These are phyloP conservation scores for Tenthredo livida DNA, from an alignment of 2,888 invertebrate species.

Conservation along the genomic window DNA sequence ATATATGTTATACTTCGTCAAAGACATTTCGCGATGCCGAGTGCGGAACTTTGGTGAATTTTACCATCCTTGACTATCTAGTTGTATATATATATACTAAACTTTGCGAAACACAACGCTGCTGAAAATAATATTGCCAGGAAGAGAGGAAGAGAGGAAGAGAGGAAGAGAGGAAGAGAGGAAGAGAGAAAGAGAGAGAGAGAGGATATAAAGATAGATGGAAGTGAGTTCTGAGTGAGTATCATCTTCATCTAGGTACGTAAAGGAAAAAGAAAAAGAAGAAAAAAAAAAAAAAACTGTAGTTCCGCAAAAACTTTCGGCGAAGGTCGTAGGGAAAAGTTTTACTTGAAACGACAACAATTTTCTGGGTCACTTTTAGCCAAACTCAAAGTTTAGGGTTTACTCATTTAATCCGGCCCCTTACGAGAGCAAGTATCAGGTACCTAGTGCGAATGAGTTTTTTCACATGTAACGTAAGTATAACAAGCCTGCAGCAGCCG, in stretches of 20 bases:
- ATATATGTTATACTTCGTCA: not conserved
- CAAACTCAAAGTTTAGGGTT: not conserved
- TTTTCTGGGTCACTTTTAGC: conserved; percentile 39
- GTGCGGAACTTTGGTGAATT: not conserved
- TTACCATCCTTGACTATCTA: not conserved
- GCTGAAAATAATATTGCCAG: not conserved
- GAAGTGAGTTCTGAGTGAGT: not conserved
- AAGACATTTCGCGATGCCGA: not conserved
- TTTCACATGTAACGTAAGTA: not conserved
- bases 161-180: not conserved
- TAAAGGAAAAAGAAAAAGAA: not conserved
- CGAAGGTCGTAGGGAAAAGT: conserved; percentile 6
- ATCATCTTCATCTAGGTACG: conserved; percentile 3
- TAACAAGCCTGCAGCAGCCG: not conserved
- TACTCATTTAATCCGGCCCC: not conserved
- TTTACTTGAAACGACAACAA: conserved; percentile 37
- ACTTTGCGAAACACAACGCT: conserved; percentile 6
- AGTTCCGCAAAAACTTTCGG: conserved; percentile 7
- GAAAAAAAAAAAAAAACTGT: not conserved
- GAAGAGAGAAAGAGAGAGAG: not conserved
- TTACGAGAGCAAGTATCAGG: not conserved
- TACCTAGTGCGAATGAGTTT: not conserved
- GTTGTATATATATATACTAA: not conserved
- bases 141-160: not conserved
- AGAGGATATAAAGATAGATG: not conserved